phyloP scores from a whole-genome alignment of 2,113 vertebrate genomes.

The Crotalus viridis region DNA sequence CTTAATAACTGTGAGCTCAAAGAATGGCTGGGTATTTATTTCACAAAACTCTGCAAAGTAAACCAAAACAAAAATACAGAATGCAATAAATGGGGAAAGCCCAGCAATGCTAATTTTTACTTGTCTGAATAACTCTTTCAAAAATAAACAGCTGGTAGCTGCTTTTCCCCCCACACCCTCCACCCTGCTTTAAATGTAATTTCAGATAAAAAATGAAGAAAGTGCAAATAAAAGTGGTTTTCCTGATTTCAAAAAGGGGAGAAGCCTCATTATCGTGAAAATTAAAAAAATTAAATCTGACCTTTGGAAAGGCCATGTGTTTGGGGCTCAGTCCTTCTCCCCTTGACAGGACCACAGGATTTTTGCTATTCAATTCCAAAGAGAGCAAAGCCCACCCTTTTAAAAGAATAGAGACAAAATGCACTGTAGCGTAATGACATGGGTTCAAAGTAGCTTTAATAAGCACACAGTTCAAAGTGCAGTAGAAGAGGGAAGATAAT shows the following conservation, averaged over 20 bases:
- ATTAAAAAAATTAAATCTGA: neutral
- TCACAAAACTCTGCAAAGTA: neutral
- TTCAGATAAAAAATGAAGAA: neutral
- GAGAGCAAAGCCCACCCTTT: neutral
- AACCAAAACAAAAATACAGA: neutral
- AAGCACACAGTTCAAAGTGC: neutral
- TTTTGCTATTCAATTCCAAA: conserved; percentile 1
- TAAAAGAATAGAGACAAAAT: conserved; percentile 11
- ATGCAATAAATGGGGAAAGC: neutral
- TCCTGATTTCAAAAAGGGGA: neutral
- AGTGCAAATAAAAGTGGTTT: neutral
- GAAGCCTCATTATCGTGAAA: neutral
- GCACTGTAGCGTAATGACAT: neutral
- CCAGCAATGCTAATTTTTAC: neutral
- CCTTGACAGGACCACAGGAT: neutral
- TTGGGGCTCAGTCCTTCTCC: neutral
- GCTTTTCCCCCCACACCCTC: neutral
- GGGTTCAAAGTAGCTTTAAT: neutral
- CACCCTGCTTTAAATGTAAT: neutral
- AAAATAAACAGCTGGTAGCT: neutral
- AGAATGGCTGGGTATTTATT: neutral
- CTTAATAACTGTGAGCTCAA: neutral
- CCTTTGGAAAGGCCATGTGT: neutral
- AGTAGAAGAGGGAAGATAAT: neutral
- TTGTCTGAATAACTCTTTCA: neutral